Conservation (phyloP, 1,140 invertebrate genomes). For the Caenorhabditis brenneri region DNA sequence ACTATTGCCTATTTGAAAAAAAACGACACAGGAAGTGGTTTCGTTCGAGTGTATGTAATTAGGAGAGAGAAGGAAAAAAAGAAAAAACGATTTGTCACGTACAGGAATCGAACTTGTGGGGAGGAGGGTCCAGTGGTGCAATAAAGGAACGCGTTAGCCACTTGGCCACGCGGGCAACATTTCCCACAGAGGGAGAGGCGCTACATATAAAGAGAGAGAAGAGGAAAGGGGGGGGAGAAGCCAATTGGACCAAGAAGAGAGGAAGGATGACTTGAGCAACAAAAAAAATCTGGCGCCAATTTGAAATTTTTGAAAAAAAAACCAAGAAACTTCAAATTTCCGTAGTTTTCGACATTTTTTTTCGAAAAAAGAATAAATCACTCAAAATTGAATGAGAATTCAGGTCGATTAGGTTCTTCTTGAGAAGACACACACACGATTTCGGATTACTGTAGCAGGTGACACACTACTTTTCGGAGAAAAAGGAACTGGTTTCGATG, state of each 20-base stretch:
- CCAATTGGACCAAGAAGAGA: no score
- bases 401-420: neutral
- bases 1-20: neutral
- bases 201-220: no score
- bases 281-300: no score
- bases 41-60: constrained; percentile 16
- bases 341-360: neutral
- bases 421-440: neutral
- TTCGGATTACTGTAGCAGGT: constrained; percentile 22
- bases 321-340: no score
- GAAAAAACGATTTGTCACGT: no score
- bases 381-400: neutral
- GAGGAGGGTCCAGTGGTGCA: no score
- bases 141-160: no score
- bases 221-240: no score
- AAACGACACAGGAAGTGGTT: neutral
- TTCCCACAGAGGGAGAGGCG: no score
- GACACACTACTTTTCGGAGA: neutral
- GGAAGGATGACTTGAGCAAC: no score
- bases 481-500: neutral
- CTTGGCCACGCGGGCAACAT: no score
- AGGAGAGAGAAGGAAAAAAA: neutral
- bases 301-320: neutral
- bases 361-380: neutral
- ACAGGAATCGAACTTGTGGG: no score